A percentile compares a stretch with the other conserved stretches of the same genome.
Evolutionary conservation across 1,140 invertebrate genomes (phyloP).

Genomic region (Tetragonula clypearis): DNA sequence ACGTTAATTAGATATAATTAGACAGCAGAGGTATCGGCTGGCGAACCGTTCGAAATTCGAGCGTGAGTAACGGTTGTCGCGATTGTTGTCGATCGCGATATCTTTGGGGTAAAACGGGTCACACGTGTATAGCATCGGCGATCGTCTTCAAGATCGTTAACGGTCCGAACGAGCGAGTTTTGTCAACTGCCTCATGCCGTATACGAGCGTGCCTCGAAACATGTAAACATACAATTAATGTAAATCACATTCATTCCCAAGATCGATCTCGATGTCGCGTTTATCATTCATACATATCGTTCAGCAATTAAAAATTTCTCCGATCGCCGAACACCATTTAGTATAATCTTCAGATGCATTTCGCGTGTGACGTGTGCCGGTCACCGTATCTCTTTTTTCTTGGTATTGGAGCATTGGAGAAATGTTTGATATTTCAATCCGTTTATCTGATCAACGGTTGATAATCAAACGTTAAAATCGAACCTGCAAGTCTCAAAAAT

Average conservation of each 20-base stretch:
- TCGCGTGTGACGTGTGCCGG: neutral
- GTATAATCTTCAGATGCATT: neutral
- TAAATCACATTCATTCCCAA: neutral
- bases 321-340: neutral
- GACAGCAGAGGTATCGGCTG: slow-evolving; percentile 24
- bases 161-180: slow-evolving; percentile 25
- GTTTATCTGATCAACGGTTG: neutral
- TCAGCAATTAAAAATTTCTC: neutral
- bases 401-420: neutral
- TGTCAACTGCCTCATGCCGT: slow-evolving; percentile 21
- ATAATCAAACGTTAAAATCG: too few species aligned
- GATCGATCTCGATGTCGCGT: neutral
- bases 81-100: slow-evolving; percentile 57
- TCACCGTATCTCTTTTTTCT: neutral
- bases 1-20: slow-evolving; percentile 57
- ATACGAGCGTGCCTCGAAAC: neutral
- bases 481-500: too few species aligned
- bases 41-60: slow-evolving; percentile 38
- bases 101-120: slow-evolving; percentile 30
- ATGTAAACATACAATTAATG: slow-evolving; percentile 27
- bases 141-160: slow-evolving; percentile 43
- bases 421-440: neutral
- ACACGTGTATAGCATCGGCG: slow-evolving; percentile 18
- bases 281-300: neutral
- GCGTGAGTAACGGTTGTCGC: slow-evolving; percentile 45